These are phyloP conservation scores for Dolichopus griseipennis DNA, from an alignment of 2,888 invertebrate species.

Conservation along the genomic window DNA sequence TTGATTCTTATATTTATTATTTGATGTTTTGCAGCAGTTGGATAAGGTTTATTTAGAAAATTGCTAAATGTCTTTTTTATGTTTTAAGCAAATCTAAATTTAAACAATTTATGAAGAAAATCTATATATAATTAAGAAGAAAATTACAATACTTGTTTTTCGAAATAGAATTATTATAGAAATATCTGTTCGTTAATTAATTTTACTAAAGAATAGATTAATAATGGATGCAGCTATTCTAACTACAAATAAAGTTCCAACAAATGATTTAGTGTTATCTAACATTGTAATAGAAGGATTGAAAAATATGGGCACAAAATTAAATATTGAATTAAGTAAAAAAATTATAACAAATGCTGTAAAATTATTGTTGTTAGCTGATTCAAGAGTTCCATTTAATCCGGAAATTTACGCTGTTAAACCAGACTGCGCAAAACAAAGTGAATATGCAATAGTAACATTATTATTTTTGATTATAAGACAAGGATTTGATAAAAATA, in stretches of 20 bases:
- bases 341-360: conserved; percentile 38
- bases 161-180: too few species aligned
- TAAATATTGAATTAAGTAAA: conserved; percentile 33
- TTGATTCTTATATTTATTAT: too few species aligned
- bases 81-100: too few species aligned
- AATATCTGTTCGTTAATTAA: too few species aligned
- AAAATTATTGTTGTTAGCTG: conserved; percentile 37
- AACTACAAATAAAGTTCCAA: neutral
- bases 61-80: too few species aligned
- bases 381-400: conserved; percentile 40
- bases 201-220: too few species aligned
- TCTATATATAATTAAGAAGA: too few species aligned
- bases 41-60: too few species aligned
- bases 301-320: conserved; percentile 31
- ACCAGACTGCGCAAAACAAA: conserved; percentile 38
- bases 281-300: conserved; percentile 36
- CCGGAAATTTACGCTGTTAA: conserved; percentile 41
- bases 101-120: too few species aligned
- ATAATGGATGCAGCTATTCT: too few species aligned
- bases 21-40: too few species aligned
- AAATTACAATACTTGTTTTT: too few species aligned
- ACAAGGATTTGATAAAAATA: conserved; percentile 30
- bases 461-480: conserved; percentile 36
- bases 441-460: conserved; percentile 39
- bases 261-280: conserved; percentile 26